phyloP scores from a whole-genome alignment of 2,113 vertebrate species.

The Psilopsiagon aurifrons region DNA sequence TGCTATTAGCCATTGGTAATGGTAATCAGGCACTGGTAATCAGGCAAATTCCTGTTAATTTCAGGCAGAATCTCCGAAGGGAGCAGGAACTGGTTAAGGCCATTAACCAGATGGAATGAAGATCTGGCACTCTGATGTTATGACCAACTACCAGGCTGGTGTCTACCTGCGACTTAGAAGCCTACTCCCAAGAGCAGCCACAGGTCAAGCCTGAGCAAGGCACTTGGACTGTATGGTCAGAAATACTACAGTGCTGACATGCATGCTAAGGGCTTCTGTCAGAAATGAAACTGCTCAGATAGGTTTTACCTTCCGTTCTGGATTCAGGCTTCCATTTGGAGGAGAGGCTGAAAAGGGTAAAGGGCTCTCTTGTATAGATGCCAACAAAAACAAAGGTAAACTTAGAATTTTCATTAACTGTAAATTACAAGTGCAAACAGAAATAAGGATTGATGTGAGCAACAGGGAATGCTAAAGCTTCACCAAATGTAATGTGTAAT shows the following conservation, averaged over 20 bases:
- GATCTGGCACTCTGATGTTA: not conserved
- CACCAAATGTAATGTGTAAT: slow-evolving; percentile 68
- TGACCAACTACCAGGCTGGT: not conserved
- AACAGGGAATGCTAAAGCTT: slow-evolving; percentile 70
- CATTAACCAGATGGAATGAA: not conserved
- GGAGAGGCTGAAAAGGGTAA: slow-evolving; percentile 52
- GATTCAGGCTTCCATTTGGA: slow-evolving; percentile 54
- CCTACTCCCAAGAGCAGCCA: not conserved
- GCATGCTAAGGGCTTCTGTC: not conserved
- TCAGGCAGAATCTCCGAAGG: slow-evolving; percentile 9
- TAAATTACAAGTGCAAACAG: slow-evolving; percentile 71
- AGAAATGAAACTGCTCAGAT: slow-evolving; percentile 53
- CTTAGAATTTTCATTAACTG: slow-evolving; percentile 75
- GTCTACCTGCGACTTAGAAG: not conserved
- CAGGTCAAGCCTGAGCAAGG: slow-evolving; percentile 35
- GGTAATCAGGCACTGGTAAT: not conserved
- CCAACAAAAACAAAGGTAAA: slow-evolving; percentile 74
- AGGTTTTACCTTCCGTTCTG: slow-evolving; percentile 33
- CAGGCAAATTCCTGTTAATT: slow-evolving; percentile 8
- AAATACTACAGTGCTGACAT: slow-evolving; percentile 28
- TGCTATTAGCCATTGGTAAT: not conserved
- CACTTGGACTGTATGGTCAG: slow-evolving; percentile 27
- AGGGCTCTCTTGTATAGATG: slow-evolving; percentile 55
- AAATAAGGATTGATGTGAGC: slow-evolving; percentile 67
- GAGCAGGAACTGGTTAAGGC: not conserved